phyloP scores from a whole-genome alignment of 2,797 vertebrate species.

The Gobionotothen gibberifrons region DNA sequence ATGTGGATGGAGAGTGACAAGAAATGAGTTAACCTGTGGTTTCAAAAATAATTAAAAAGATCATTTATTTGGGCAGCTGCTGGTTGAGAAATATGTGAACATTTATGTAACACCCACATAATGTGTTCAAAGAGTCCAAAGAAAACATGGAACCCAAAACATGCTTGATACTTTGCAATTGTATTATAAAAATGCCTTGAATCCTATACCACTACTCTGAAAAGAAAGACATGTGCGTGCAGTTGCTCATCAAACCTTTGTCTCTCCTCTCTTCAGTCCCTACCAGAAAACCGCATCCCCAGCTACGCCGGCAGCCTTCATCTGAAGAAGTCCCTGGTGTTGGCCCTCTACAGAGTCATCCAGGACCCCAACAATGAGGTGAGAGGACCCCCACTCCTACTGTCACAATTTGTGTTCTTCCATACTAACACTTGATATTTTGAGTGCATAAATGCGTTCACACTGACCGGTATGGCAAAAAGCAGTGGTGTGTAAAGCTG shows the following conservation, averaged over 20 bases:
- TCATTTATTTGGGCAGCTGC: background rate
- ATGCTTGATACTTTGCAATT: too few relatives aligned
- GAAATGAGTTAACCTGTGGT: too few relatives aligned
- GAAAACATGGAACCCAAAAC: background rate
- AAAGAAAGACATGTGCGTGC: background rate
- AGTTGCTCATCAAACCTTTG: constrained; percentile 5
- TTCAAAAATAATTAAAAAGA: background rate
- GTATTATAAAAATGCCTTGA: background rate
- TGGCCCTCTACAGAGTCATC: constrained; percentile 96
- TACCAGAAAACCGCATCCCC: constrained; percentile 95
- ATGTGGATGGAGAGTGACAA: background rate
- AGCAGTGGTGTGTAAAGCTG: too few relatives aligned
- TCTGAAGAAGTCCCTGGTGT: constrained; percentile 93
- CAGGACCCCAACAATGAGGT: constrained; percentile 97
- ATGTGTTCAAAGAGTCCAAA: background rate
- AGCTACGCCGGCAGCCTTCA: constrained; percentile 94
- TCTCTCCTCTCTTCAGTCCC: constrained; percentile 80
- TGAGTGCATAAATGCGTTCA: too few relatives aligned
- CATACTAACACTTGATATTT: too few relatives aligned
- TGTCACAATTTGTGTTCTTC: too few relatives aligned
- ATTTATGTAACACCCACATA: too few relatives aligned
- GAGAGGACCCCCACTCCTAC: constrained; percentile 14
- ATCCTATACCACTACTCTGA: background rate
- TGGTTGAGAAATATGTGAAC: background rate
- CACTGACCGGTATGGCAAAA: too few relatives aligned